These are phyloP conservation scores for Suricata suricatta DNA, from an alignment of 2,113 vertebrate genomes.

Conservation along the genomic window DNA sequence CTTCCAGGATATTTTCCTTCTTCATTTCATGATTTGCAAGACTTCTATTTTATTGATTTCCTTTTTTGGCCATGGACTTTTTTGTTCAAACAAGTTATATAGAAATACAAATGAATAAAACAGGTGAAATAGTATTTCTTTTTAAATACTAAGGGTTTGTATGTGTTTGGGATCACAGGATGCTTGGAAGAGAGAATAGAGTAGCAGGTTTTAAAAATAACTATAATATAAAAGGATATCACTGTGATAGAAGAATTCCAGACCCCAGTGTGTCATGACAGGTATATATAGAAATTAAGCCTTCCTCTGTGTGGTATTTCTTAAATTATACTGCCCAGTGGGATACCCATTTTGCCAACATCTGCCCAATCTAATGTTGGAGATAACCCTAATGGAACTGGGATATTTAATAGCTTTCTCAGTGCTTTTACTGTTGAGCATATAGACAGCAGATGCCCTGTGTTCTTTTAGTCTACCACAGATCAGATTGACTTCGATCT, in stretches of 20 bases:
- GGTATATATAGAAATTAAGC: neutral
- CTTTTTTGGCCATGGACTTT: neutral
- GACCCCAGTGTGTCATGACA: neutral
- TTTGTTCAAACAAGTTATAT: neutral
- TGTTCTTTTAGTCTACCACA: neutral
- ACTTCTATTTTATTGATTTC: neutral
- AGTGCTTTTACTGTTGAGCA: neutral
- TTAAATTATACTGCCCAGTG: conserved; percentile 19
- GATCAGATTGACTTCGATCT: neutral
- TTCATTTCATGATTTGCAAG: neutral
- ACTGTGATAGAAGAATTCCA: neutral
- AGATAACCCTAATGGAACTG: neutral
- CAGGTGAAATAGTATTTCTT: neutral
- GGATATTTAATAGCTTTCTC: neutral
- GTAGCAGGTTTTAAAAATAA: neutral
- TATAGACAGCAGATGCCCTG: neutral
- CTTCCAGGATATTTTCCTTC: neutral
- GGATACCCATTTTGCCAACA: neutral
- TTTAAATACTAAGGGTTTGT: neutral
- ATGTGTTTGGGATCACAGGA: neutral
- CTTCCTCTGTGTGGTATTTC: neutral
- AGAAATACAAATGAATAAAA: neutral
- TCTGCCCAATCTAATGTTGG: neutral
- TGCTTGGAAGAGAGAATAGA: neutral
- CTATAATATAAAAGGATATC: neutral